Conservation (phyloP, 2,113 vertebrate genomes). For the Lota lota region DNA sequence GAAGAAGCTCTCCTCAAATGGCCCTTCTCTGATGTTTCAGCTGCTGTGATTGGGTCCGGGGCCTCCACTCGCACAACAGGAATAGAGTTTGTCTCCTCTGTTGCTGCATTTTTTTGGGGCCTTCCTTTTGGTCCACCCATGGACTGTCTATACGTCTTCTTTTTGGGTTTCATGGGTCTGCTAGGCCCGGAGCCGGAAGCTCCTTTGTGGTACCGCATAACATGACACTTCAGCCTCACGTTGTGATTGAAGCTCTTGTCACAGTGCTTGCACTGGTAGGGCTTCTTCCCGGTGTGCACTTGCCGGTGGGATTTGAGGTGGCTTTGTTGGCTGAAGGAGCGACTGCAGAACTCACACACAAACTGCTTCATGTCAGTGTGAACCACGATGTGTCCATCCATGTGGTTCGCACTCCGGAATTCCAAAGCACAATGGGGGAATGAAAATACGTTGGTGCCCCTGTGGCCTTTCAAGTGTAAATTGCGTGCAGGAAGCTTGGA, state of each 20-base stretch:
- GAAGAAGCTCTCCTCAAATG: too few relatives aligned
- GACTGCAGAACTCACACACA: slow-evolving; percentile 48
- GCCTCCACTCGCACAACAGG: too few relatives aligned
- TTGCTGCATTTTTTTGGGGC: slow-evolving; percentile 13
- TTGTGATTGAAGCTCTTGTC: slow-evolving; percentile 62
- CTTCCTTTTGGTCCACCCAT: slow-evolving; percentile 41
- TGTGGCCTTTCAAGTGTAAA: slow-evolving; percentile 38
- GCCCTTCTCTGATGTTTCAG: too few relatives aligned
- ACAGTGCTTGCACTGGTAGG: slow-evolving; percentile 52
- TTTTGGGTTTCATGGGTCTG: not conserved
- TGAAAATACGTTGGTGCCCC: slow-evolving; percentile 23
- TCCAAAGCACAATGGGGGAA: slow-evolving; percentile 44
- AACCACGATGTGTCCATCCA: slow-evolving; percentile 42
- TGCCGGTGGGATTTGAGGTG: slow-evolving; percentile 65
- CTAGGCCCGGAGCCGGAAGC: not conserved
- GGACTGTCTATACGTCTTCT: not conserved
- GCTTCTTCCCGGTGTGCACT: slow-evolving; percentile 57
- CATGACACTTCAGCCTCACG: slow-evolving; percentile 55
- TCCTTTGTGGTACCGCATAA: slow-evolving; percentile 30
- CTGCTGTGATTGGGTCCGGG: too few relatives aligned
- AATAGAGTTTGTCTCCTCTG: not conserved
- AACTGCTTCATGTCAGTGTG: slow-evolving; percentile 39
- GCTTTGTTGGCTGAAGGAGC: slow-evolving; percentile 47
- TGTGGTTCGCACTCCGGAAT: slow-evolving; percentile 2
- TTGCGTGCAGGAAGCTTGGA: slow-evolving; percentile 21